Evolutionary conservation across 2,888 invertebrate genomes (phyloP).

Genomic region (Aquatica leii): DNA sequence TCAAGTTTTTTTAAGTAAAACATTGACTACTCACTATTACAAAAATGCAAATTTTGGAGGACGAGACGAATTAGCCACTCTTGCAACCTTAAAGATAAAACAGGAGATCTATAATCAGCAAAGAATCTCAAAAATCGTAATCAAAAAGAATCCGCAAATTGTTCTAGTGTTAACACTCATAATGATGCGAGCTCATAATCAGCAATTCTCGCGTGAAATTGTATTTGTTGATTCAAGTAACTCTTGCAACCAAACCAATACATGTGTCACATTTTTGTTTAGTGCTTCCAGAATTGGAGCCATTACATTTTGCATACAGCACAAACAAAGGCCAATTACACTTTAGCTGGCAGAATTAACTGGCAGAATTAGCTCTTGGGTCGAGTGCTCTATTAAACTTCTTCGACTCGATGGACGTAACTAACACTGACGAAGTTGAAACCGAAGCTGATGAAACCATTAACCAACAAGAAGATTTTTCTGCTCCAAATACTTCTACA

Average conservation of each 20-base stretch:
- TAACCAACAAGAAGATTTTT: not conserved
- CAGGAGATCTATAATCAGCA: slow-evolving; percentile 6
- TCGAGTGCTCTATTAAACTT: no score
- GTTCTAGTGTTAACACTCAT: slow-evolving; percentile 1
- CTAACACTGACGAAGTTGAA: not conserved
- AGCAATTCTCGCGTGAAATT: no score
- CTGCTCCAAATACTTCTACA: not conserved
- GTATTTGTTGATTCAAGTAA: not conserved
- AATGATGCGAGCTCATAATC: slow-evolving; percentile 1
- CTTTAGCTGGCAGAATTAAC: no score
- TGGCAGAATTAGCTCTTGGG: no score
- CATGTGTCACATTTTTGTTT: slow-evolving; percentile 10
- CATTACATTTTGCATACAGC: not conserved
- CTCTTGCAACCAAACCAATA: not conserved
- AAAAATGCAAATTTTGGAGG: slow-evolving; percentile 5
- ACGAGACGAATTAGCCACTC: slow-evolving; percentile 10
- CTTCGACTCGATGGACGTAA: not conserved
- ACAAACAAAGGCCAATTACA: not conserved
- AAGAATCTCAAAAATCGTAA: slow-evolving; percentile 9
- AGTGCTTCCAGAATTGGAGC: slow-evolving; percentile 9
- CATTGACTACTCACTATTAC: slow-evolving; percentile 8
- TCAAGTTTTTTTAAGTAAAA: slow-evolving; percentile 6
- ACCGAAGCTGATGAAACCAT: not conserved
- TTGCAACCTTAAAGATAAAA: slow-evolving; percentile 9
- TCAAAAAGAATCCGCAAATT: slow-evolving; percentile 9